Percentiles rank a stretch among this genome's conserved stretches.
Evolutionary conservation across 1,140 invertebrate species (phyloP).

Genomic region (Drosophila aff.): DNA sequence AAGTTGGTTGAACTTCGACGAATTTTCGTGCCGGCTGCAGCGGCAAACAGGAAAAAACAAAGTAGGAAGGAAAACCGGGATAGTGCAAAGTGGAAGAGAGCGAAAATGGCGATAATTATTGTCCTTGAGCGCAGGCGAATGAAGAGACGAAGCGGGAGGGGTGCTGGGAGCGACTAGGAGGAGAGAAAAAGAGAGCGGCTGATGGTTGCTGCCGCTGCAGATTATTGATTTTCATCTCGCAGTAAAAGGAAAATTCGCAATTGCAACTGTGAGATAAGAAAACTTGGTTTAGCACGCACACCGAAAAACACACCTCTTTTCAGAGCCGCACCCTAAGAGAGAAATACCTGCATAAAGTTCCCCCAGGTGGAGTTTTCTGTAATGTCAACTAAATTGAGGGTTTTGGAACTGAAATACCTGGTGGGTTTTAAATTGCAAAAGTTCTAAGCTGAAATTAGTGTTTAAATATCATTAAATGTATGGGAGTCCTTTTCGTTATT

Average conservation of each 20-base stretch:
- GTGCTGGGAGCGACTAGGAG: constrained; percentile 2
- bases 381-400: not conserved
- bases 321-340: constrained; percentile 43
- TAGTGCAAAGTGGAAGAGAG: constrained; percentile 60
- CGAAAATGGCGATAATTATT: constrained; percentile 60
- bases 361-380: not conserved
- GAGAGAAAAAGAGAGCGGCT: constrained; percentile 23
- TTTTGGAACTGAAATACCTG: not conserved
- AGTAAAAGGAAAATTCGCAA: constrained; percentile 46
- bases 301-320: constrained; percentile 21
- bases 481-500: too few species aligned
- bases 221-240: constrained; percentile 73
- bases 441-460: not conserved
- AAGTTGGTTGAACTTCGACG: constrained; percentile 80
- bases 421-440: not conserved
- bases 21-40: constrained; percentile 31
- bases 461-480: not conserved
- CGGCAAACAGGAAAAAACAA: constrained; percentile 1
- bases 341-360: not conserved
- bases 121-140: constrained; percentile 59
- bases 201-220: constrained; percentile 58
- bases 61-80: constrained; percentile 35
- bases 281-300: constrained; percentile 9
- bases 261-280: constrained; percentile 39
- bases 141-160: constrained; percentile 6